Percentiles rank a stretch among this genome's conserved stretches.
phyloP scores from a whole-genome alignment of 2,888 invertebrate genomes.

The Andrena chrysosceles region DNA sequence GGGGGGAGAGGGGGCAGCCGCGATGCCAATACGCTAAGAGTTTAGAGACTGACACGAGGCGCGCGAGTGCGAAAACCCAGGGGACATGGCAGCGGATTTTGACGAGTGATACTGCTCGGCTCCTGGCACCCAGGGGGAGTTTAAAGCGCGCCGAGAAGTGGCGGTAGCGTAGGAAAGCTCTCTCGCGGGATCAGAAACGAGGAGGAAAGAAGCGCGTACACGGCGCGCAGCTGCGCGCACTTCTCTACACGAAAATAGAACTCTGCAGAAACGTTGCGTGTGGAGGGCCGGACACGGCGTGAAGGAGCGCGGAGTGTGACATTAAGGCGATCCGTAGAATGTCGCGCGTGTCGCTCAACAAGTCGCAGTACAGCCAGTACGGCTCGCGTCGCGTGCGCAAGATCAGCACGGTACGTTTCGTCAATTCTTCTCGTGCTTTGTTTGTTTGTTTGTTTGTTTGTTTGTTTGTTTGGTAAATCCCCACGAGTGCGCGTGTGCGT shows the following conservation, averaged over 20 bases:
- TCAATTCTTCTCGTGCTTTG: constrained; percentile 24
- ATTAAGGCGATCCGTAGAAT: constrained; percentile 77
- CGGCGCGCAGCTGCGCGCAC: constrained; percentile 72
- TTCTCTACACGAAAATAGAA: constrained; percentile 62
- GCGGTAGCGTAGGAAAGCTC: constrained; percentile 25
- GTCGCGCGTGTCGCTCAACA: constrained; percentile 84
- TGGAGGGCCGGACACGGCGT: constrained; percentile 40
- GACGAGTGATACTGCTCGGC: constrained; percentile 74
- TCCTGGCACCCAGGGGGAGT: constrained; percentile 46
- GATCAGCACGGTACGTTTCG: constrained; percentile 83
- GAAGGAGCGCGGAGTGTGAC: constrained; percentile 65
- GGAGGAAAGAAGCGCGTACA: constrained; percentile 46
- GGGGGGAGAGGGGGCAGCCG: not conserved
- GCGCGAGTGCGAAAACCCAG: constrained; percentile 32
- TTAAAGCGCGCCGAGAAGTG: constrained; percentile 22
- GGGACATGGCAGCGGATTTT: constrained; percentile 82
- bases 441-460: too few species aligned
- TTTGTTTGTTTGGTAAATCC: constrained; percentile 35
- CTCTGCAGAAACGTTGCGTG: constrained; percentile 48
- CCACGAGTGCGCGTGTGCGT: not conserved
- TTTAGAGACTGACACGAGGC: constrained; percentile 28
- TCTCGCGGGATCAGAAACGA: constrained; percentile 46
- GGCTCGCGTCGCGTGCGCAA: constrained; percentile 84
- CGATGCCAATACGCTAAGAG: constrained; percentile 50
- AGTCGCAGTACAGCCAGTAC: constrained; percentile 83